A percentile compares a stretch with the other conserved stretches of the same genome.
These are phyloP conservation scores for Scolopax rusticola DNA, from an alignment of 2,797 vertebrate species.

Conservation along the genomic window DNA sequence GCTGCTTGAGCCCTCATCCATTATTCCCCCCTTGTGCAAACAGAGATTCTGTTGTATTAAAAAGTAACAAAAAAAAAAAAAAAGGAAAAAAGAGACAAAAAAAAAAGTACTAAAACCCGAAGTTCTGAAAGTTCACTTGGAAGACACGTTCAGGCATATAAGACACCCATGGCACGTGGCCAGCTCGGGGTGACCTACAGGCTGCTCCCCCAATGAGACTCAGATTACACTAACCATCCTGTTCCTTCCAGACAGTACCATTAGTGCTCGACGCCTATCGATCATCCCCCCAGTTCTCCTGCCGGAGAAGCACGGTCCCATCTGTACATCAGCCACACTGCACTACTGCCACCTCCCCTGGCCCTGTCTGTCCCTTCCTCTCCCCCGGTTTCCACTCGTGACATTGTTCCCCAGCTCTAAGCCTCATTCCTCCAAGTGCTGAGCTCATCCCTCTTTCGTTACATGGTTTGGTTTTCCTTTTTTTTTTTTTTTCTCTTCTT, in stretches of 20 bases:
- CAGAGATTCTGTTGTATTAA: neutral
- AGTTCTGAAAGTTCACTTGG: neutral
- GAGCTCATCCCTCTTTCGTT: neutral
- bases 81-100: neutral
- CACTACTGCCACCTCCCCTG: fast-evolving
- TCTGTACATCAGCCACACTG: fast-evolving
- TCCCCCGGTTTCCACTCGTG: fast-evolving
- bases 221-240: neutral
- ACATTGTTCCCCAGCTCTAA: neutral
- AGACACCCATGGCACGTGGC: neutral
- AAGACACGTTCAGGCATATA: neutral
- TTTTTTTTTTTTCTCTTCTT: neutral
- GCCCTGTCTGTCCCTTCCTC: neutral
- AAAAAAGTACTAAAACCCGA: neutral
- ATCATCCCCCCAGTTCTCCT: neutral
- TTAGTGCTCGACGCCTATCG: neutral
- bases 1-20: neutral
- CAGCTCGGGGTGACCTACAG: neutral
- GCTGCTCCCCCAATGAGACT: neutral
- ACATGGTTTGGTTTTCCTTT: neutral
- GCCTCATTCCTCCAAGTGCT: neutral
- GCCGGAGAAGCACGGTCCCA: fast-evolving
- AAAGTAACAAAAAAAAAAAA: neutral
- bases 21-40: neutral
- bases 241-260: neutral